Percentiles rank a stretch among this genome's conserved stretches.
phyloP scores from a whole-genome alignment of 2,797 vertebrate species.

The Enteromius treurensis region DNA sequence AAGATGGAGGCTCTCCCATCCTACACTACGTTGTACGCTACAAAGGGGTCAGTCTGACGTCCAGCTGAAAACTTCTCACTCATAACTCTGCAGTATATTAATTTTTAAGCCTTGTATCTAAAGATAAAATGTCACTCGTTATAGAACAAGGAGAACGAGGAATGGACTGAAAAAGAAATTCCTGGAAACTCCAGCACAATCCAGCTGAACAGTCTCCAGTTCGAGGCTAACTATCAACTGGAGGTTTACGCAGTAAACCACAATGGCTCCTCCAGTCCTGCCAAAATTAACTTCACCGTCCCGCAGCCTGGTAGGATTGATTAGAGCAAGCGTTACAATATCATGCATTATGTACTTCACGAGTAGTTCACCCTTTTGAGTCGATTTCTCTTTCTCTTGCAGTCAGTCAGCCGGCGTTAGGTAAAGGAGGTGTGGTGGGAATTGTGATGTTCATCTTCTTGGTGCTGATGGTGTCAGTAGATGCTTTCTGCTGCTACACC shows the following conservation, averaged over 20 bases:
- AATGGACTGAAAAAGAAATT: slow-evolving; percentile 54
- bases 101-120: background rate
- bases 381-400: background rate
- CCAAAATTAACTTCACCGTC: slow-evolving; percentile 53
- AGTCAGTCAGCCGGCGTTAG: slow-evolving; percentile 63
- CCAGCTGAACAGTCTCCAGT: slow-evolving; percentile 56
- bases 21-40: slow-evolving; percentile 59
- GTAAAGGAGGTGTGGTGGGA: slow-evolving; percentile 76
- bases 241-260: slow-evolving; percentile 60
- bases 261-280: slow-evolving; percentile 54
- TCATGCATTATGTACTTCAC: background rate
- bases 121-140: background rate
- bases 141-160: slow-evolving; percentile 53
- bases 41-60: slow-evolving; percentile 56
- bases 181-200: slow-evolving; percentile 55
- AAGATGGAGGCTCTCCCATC: slow-evolving; percentile 51
- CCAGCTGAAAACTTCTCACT: background rate
- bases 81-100: background rate
- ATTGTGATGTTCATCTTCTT: slow-evolving; percentile 81
- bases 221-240: slow-evolving; percentile 58
- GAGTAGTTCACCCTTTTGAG: background rate
- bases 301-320: slow-evolving; percentile 53
- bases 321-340: background rate
- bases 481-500: slow-evolving; percentile 81
- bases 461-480: slow-evolving; percentile 76